Evolutionary conservation across 2,113 vertebrate genomes (phyloP).

Genomic region (Peromyscus maniculatus): DNA sequence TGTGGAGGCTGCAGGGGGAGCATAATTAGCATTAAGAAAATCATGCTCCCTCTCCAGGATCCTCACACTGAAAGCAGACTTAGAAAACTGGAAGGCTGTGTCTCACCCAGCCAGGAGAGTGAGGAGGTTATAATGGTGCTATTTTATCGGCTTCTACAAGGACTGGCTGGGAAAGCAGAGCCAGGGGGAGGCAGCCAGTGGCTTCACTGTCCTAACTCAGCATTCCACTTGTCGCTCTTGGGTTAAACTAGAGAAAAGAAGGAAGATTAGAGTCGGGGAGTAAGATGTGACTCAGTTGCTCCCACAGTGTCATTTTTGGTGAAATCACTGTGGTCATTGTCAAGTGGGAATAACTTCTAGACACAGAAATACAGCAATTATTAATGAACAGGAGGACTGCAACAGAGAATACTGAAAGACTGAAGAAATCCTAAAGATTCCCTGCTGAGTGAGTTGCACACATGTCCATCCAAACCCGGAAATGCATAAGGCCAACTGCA

Average conservation of each 20-base stretch:
- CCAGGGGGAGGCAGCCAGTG: background rate
- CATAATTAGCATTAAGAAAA: conserved; percentile 11
- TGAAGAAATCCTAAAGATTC: conserved; percentile 1
- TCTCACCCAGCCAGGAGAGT: background rate
- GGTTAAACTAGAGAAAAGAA: conserved; percentile 43
- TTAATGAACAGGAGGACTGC: background rate
- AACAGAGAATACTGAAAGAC: background rate
- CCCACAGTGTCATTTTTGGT: background rate
- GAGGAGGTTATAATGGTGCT: background rate
- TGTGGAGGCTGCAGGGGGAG: background rate
- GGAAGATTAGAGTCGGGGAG: background rate
- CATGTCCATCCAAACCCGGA: conserved; percentile 13
- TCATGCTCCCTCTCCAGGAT: background rate
- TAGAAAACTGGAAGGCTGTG: background rate
- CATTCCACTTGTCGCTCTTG: conserved; percentile 19
- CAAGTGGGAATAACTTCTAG: conserved; percentile 53
- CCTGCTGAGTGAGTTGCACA: background rate
- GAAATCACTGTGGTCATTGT: conserved; percentile 57
- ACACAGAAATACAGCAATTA: conserved; percentile 53
- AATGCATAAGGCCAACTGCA: background rate
- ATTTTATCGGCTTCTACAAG: background rate
- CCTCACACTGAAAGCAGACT: background rate
- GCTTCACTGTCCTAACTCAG: background rate
- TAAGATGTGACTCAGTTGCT: background rate
- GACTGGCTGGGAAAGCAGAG: background rate